These are phyloP conservation scores for Parauchenoglanis punctatus DNA, from an alignment of 2,797 vertebrate species.

Conservation along the genomic window DNA sequence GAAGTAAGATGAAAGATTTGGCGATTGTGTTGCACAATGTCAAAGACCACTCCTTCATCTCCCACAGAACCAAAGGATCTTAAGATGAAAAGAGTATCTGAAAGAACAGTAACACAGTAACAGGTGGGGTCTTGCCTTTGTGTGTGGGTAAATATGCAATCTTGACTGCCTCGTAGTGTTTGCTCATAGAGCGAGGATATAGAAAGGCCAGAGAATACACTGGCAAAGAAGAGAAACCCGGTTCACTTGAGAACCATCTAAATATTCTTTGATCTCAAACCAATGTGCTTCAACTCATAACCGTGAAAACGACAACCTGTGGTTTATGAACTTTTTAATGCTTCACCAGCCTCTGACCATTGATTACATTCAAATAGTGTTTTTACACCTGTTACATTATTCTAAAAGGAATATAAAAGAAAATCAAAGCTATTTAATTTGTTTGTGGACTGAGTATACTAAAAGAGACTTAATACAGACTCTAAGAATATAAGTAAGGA, in stretches of 20 bases:
- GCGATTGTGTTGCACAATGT: constrained; percentile 99
- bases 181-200: constrained; percentile 35
- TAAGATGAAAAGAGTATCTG: constrained; percentile 52
- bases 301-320: constrained; percentile 23
- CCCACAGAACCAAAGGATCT: constrained; percentile 68
- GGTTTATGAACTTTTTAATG: constrained; percentile 3
- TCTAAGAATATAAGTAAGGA: not conserved
- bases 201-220: constrained; percentile 38
- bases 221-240: constrained; percentile 30
- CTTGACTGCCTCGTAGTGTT: constrained; percentile 42
- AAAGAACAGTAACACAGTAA: constrained; percentile 51
- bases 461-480: not conserved
- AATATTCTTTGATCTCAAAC: constrained; percentile 34
- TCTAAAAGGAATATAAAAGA: not conserved
- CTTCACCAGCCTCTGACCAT: constrained; percentile 3
- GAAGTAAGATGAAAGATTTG: constrained; percentile 86
- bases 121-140: constrained; percentile 54
- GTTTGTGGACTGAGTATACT: too few species aligned
- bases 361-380: not conserved
- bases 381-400: constrained; percentile 6
- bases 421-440: not conserved
- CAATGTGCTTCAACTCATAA: constrained; percentile 29
- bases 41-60: constrained; percentile 86
- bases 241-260: constrained; percentile 40
- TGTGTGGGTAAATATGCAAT: constrained; percentile 43